These are phyloP conservation scores for Tiliacea citrago DNA, from an alignment of 2,888 invertebrate genomes.

Conservation along the genomic window DNA sequence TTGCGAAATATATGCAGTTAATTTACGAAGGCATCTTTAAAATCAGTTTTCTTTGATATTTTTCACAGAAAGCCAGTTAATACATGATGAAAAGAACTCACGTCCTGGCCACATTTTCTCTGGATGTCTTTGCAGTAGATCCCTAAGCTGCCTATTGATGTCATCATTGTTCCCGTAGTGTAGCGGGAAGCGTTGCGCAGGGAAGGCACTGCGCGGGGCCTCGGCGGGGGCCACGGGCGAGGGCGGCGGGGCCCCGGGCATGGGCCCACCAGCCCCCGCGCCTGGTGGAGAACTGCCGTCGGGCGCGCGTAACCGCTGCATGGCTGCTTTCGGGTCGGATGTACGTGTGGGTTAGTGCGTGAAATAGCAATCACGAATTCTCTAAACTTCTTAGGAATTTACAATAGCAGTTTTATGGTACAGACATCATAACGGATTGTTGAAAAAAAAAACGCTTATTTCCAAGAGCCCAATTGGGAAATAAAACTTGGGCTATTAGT, in stretches of 20 bases:
- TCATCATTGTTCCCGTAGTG: slow-evolving; percentile 88
- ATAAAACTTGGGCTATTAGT: neutral
- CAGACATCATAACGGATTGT: too few species aligned
- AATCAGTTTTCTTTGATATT: neutral
- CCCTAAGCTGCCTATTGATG: slow-evolving; percentile 94
- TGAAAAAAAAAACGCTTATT: neutral
- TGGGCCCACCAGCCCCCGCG: slow-evolving; percentile 66
- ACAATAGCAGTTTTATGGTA: neutral
- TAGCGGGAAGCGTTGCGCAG: slow-evolving; percentile 85
- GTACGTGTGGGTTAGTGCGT: slow-evolving; percentile 51
- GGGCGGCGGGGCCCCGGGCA: slow-evolving; percentile 61
- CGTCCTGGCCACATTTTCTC: slow-evolving; percentile 91
- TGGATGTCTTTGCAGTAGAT: slow-evolving; percentile 95
- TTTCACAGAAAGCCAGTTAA: neutral
- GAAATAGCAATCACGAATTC: neutral
- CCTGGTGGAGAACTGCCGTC: slow-evolving; percentile 74
- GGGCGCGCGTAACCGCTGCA: slow-evolving; percentile 85
- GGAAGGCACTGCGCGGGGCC: slow-evolving; percentile 84
- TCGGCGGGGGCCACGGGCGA: slow-evolving; percentile 75
- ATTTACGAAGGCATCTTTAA: neutral
- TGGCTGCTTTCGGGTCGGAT: slow-evolving; percentile 81
- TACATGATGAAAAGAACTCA: slow-evolving; percentile 69
- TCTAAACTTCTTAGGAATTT: too few species aligned
- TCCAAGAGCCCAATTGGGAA: neutral
- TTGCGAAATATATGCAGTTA: neutral